phyloP scores from a whole-genome alignment of 1,140 invertebrate genomes.

The Gryon sp. region DNA sequence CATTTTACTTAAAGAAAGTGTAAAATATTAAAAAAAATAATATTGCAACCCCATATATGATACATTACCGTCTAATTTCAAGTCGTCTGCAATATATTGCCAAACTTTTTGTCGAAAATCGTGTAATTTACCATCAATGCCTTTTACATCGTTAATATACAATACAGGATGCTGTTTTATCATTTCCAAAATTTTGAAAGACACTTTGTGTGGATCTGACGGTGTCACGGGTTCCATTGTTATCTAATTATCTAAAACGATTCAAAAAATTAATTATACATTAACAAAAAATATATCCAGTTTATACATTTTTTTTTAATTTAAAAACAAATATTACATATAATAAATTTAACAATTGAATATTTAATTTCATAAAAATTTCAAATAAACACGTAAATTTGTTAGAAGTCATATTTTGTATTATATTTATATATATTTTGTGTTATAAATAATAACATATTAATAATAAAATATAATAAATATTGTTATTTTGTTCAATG shows the following conservation, averaged over 20 bases:
- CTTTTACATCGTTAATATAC: conserved; percentile 75
- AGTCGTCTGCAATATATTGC: conserved; percentile 74
- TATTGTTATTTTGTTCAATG: too few species aligned
- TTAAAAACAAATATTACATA: too few species aligned
- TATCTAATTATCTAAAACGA: not conserved
- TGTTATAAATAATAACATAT: too few species aligned
- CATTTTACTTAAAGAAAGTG: not conserved
- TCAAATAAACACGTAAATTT: too few species aligned
- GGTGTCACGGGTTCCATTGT: conserved; percentile 68
- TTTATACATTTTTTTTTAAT: too few species aligned
- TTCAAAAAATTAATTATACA: not conserved
- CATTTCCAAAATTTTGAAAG: conserved; percentile 74
- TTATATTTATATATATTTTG: too few species aligned
- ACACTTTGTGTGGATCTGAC: conserved; percentile 74
- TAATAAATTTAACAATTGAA: too few species aligned
- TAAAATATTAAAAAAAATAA: conserved; percentile 2
- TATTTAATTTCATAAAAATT: too few species aligned
- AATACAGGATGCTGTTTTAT: conserved; percentile 76
- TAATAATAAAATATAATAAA: too few species aligned
- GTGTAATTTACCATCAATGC: conserved; percentile 70
- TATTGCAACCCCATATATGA: too few species aligned
- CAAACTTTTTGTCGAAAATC: conserved; percentile 78
- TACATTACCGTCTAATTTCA: conserved; percentile 74
- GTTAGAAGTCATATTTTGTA: too few species aligned
- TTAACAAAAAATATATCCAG: too few species aligned